These are phyloP conservation scores for Sipunculus nudus DNA, from an alignment of 2,888 invertebrate genomes.

Conservation along the genomic window DNA sequence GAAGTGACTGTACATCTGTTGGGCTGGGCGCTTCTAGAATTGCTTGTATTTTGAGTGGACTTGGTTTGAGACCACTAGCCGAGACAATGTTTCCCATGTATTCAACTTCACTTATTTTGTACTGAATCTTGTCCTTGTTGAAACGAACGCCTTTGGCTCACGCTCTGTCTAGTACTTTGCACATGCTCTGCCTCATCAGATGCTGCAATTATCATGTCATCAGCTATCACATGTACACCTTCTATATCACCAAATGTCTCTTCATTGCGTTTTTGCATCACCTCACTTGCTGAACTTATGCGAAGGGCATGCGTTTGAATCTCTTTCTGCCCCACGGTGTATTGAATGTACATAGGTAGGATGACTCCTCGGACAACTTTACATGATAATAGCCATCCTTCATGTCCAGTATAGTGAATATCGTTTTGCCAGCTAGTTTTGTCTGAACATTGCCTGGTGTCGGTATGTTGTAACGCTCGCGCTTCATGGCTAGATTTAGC, in stretches of 20 bases:
- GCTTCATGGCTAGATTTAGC: slow-evolving; percentile 26
- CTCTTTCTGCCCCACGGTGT: slow-evolving; percentile 31
- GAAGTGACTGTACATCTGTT: slow-evolving; percentile 15
- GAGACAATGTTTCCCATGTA: slow-evolving; percentile 33
- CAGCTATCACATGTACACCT: slow-evolving; percentile 28
- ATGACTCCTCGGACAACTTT: slow-evolving; percentile 28
- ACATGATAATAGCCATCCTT: slow-evolving; percentile 40
- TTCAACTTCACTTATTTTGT: slow-evolving; percentile 24
- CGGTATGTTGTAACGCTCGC: slow-evolving; percentile 26
- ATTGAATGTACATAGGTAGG: slow-evolving; percentile 36
- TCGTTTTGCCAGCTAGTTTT: slow-evolving; percentile 27
- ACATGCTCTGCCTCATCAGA: slow-evolving; percentile 32
- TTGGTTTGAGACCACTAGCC: slow-evolving; percentile 29
- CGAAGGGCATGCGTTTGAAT: slow-evolving; percentile 35
- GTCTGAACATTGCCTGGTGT: slow-evolving; percentile 20
- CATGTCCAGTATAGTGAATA: slow-evolving; percentile 32
- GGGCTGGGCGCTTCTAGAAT: slow-evolving; percentile 36
- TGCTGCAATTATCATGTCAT: slow-evolving; percentile 36
- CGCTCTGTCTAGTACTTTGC: too few species aligned
- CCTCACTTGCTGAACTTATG: slow-evolving; percentile 26
- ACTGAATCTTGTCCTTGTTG: slow-evolving; percentile 30
- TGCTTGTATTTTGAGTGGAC: slow-evolving; percentile 30
- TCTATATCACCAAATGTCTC: slow-evolving; percentile 25
- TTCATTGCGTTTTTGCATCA: slow-evolving; percentile 28
- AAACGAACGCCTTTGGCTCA: too few species aligned